These are phyloP conservation scores for Drosophila eugracilis DNA, from an alignment of 1,140 invertebrate genomes.

Conservation along the genomic window DNA sequence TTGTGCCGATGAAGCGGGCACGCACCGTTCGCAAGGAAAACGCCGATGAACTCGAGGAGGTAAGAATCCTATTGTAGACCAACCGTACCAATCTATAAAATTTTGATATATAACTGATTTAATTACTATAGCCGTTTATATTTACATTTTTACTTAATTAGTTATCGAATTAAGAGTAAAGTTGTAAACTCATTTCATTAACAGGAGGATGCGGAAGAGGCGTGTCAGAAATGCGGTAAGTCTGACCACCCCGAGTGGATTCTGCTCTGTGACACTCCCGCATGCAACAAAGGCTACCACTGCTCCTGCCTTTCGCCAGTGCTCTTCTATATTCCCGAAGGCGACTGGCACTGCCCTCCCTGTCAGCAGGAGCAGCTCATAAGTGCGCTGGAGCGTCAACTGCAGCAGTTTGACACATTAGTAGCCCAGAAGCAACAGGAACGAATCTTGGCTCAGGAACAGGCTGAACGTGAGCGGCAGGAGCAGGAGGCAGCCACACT, in stretches of 20 bases:
- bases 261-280: constrained; percentile 92
- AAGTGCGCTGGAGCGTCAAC: constrained; percentile 87
- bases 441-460: constrained; percentile 88
- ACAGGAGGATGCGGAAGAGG: constrained; percentile 87
- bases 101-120: too few species aligned
- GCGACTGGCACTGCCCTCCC: constrained; percentile 98
- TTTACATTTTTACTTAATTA: too few species aligned
- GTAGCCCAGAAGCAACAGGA: constrained; percentile 90
- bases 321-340: constrained; percentile 96
- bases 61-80: not conserved
- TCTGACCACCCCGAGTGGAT: constrained; percentile 98
- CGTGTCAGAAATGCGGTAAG: constrained; percentile 94
- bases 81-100: too few species aligned
- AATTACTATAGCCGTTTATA: too few species aligned
- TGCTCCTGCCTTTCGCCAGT: constrained; percentile 96
- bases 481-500: constrained; percentile 32
- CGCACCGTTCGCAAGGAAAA: constrained; percentile 89
- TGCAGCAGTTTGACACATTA: constrained; percentile 88
- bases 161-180: too few species aligned
- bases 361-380: constrained; percentile 94
- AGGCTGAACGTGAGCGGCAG: constrained; percentile 67
- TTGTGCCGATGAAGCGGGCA: constrained; percentile 88
- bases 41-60: constrained; percentile 74
- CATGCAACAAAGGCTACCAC: constrained; percentile 97
- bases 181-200: too few species aligned